A percentile compares a stretch with the other conserved stretches of the same genome.
These are phyloP conservation scores for Anoplolepis gracilipes DNA, from an alignment of 1,140 invertebrate species.

Conservation along the genomic window DNA sequence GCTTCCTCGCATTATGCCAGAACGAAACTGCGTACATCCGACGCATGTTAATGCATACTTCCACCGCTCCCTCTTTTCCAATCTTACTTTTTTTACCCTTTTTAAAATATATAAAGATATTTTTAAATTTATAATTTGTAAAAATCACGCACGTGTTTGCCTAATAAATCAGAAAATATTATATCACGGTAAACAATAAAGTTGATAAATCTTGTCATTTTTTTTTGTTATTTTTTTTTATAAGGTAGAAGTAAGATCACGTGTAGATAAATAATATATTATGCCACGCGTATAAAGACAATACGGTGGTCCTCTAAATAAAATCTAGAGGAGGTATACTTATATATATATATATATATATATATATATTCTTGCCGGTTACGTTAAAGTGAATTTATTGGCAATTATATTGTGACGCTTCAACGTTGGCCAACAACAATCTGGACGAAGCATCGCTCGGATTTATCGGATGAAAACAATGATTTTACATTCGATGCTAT, in stretches of 20 bases:
- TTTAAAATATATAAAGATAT: no score
- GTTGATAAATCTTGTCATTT: neutral
- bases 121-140: no score
- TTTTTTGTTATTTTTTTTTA: neutral
- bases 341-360: no score
- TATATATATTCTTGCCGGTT: neutral
- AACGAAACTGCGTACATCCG: no score
- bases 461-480: constrained; percentile 42
- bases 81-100: no score
- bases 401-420: constrained; percentile 21
- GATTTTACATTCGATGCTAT: constrained; percentile 45
- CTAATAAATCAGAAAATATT: neutral
- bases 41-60: no score
- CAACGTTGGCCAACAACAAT: constrained; percentile 36
- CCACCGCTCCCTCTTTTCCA: no score
- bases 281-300: constrained; percentile 4
- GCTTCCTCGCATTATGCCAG: no score
- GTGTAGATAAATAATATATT: neutral
- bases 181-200: neutral
- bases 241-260: neutral
- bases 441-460: constrained; percentile 10
- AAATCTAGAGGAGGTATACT: constrained; percentile 14
- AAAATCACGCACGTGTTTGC: neutral
- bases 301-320: constrained; percentile 8
- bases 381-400: constrained; percentile 35